Percentiles rank a stretch among this genome's conserved stretches.
phyloP scores from a whole-genome alignment of 2,888 invertebrate species.

The Thereva nobilitata region DNA sequence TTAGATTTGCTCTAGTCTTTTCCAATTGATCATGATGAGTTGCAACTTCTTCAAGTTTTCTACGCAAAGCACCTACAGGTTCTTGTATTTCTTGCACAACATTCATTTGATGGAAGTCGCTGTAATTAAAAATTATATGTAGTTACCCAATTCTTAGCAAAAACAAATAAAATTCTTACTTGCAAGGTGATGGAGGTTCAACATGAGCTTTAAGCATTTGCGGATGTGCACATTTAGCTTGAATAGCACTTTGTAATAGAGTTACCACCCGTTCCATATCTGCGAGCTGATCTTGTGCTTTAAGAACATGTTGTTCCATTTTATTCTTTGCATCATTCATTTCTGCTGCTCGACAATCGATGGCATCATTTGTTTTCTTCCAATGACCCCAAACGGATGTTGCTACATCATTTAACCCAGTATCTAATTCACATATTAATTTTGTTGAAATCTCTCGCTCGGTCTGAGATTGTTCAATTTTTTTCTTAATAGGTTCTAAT shows the following conservation, averaged over 20 bases:
- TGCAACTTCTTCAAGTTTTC: conserved; percentile 81
- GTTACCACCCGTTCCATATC: conserved; percentile 91
- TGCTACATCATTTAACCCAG: conserved; percentile 76
- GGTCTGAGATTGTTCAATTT: conserved; percentile 67
- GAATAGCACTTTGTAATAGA: conserved; percentile 84
- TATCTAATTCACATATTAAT: conserved; percentile 77
- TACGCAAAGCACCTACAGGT: conserved; percentile 78
- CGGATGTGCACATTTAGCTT: conserved; percentile 82
- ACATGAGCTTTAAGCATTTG: conserved; percentile 85
- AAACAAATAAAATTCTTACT: conserved; percentile 63
- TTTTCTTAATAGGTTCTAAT: conserved; percentile 73
- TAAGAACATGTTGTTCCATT: conserved; percentile 65
- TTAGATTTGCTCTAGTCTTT: conserved; percentile 79
- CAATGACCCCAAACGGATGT: conserved; percentile 86
- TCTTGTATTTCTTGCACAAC: conserved; percentile 84
- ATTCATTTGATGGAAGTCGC: conserved; percentile 56
- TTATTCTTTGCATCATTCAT: conserved; percentile 83
- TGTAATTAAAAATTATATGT: conserved; percentile 60
- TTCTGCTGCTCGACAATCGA: conserved; percentile 76
- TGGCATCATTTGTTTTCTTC: conserved; percentile 80
- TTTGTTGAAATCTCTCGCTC: conserved; percentile 80
- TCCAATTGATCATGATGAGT: conserved; percentile 83
- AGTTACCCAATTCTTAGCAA: background rate
- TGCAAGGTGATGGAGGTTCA: conserved; percentile 85
- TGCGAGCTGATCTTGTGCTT: conserved; percentile 84